Percentiles rank a stretch among this genome's conserved stretches.
Evolutionary conservation across 2,797 vertebrate genomes (phyloP).

Genomic region (Tenualosa thibaudeaui): DNA sequence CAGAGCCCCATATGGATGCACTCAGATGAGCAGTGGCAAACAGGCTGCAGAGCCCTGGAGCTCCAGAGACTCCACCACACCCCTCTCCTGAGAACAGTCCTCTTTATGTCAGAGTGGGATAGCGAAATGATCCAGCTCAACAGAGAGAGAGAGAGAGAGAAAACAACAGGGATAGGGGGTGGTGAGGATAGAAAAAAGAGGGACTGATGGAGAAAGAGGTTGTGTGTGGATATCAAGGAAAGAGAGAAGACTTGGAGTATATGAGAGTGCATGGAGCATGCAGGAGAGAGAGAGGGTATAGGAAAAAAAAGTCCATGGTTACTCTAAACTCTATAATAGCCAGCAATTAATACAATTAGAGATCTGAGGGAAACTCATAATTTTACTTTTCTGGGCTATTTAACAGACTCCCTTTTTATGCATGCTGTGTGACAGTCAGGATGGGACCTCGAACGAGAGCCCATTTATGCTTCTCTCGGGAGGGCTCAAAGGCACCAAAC

Average conservation of each 20-base stretch:
- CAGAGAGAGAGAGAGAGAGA: constrained; percentile 17
- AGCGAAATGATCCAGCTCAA: constrained; percentile 16
- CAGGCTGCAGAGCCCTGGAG: constrained; percentile 16
- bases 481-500: constrained; percentile 9
- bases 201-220: constrained; percentile 6
- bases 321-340: neutral
- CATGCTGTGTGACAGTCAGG: neutral
- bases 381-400: neutral
- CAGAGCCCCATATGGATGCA: constrained; percentile 28
- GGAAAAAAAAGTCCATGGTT: neutral
- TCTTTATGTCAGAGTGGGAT: constrained; percentile 18
- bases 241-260: too few species aligned
- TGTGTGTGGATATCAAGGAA: too few species aligned
- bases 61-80: constrained; percentile 35
- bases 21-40: constrained; percentile 27
- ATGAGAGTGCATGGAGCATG: too few species aligned
- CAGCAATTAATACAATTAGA: constrained; percentile 17
- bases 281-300: constrained; percentile 38
- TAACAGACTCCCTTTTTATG: neutral
- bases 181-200: constrained; percentile 19
- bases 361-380: constrained; percentile 13
- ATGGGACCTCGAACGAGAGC: neutral
- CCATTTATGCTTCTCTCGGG: constrained; percentile 10
- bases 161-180: neutral
- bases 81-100: constrained; percentile 17